These are phyloP conservation scores for Xestia rhomboidea DNA, from an alignment of 2,888 invertebrate genomes.

Conservation along the genomic window DNA sequence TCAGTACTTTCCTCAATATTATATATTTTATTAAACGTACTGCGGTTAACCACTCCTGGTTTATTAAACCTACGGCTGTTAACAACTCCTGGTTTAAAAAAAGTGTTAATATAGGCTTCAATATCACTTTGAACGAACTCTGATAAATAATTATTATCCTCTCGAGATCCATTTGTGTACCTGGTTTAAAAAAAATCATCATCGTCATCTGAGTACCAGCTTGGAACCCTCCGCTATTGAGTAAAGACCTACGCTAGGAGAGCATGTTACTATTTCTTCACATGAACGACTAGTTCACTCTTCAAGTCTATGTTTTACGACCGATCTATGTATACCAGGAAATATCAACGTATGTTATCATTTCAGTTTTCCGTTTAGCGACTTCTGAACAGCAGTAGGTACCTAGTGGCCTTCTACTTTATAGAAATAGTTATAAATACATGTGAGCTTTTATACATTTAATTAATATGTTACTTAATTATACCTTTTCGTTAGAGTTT, in stretches of 20 bases:
- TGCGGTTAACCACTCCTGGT: not conserved
- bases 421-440: not conserved
- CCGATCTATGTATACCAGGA: not conserved
- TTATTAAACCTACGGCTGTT: not conserved
- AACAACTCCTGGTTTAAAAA: not conserved
- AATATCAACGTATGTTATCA: not conserved
- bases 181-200: conserved; percentile 52
- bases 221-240: conserved; percentile 20
- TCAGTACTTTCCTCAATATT: not conserved
- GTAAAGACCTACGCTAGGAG: conserved; percentile 41
- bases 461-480: not conserved
- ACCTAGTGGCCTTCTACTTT: not conserved
- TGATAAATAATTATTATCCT: not conserved
- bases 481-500: not conserved
- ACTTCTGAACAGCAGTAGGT: not conserved
- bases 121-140: not conserved
- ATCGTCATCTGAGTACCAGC: conserved; percentile 41
- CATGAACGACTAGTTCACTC: not conserved
- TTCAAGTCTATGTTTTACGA: not conserved
- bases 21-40: not conserved
- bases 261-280: not conserved
- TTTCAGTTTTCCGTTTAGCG: not conserved
- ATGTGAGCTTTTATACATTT: not conserved
- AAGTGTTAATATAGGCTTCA: not conserved
- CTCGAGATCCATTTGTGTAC: conserved; percentile 22